Base-by-base conservation (phyloP, 1,140 invertebrate genomes). In the Phortica variegata region DNA sequence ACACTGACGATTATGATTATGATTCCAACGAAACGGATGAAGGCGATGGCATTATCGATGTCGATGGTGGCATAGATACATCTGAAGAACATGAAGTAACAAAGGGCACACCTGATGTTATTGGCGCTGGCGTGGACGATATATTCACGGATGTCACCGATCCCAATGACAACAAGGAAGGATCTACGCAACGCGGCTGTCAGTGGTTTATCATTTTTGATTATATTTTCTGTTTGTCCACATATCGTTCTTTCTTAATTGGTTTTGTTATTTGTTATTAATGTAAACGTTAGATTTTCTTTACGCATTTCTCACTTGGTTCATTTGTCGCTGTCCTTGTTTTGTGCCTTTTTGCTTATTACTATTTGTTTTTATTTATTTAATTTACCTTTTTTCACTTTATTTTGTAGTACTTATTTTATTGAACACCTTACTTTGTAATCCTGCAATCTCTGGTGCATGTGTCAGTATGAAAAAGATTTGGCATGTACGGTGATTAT, bases 121-220 rank as follows among this genome's bases (percentile, higher is more conserved):
- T n/a, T n/a, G n/a, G n/a, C n/a, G n/a, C n/a, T n/a, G 42, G 42
- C 2, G 36, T 43, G n/a, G 17, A 21, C 15, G 53, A 38, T 18
- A 21, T 63, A 2, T 63, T 56, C 32, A 57, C 51, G 7, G 49
- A 49, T 31, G 37, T 41, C 20, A 45, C 34, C 19, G 37, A 54
- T 12, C 43, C 53, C 37, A 58, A 39, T 13, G 23, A 33, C 7
- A 48, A 44, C 43, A 51, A 51, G 44, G 48, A 52, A 37, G 43
- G 17, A 23, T 33, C 32, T 47, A 37, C 26, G 18, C 49, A 58
- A 58, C 40, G 33, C 38, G 58, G 50, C 62, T 47, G 68, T 72
- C 68, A 72, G 68, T 72, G 52, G 49, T 60, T 62, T 69, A 56
- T 60, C 48, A 52, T 58, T 61, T 62, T 47, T 45, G 21, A 21